These are phyloP conservation scores for Papilio elwesi DNA, from an alignment of 2,888 invertebrate species.

Conservation along the genomic window DNA sequence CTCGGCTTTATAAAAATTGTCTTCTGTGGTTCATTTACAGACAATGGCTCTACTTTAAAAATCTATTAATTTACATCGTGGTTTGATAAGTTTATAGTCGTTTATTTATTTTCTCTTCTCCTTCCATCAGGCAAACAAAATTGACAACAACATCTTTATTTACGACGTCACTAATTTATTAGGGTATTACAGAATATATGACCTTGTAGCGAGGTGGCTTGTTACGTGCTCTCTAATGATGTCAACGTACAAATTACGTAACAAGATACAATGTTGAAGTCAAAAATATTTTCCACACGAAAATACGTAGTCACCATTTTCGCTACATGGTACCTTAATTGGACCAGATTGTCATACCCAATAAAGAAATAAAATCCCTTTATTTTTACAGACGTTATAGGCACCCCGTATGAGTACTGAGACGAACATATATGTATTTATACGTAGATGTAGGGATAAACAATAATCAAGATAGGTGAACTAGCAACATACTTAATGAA, in stretches of 20 bases:
- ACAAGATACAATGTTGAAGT: constrained; percentile 6
- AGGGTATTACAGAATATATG: neutral
- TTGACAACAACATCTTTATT: neutral
- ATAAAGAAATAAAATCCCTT: too few relatives aligned
- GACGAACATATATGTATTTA: neutral
- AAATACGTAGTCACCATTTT: neutral
- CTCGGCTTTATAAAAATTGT: neutral
- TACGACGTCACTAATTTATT: neutral
- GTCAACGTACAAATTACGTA: neutral
- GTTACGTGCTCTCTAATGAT: constrained; percentile 1
- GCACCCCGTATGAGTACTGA: neutral
- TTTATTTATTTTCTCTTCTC: too few relatives aligned
- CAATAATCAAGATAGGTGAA: too few relatives aligned
- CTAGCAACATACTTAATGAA: too few relatives aligned
- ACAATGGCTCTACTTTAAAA: neutral
- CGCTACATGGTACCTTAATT: too few relatives aligned
- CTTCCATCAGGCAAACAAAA: too few relatives aligned
- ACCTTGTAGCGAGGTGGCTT: neutral
- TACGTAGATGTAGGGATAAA: too few relatives aligned
- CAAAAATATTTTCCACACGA: neutral
- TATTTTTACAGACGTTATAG: too few relatives aligned
- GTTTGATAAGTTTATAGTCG: too few relatives aligned
- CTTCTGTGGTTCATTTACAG: neutral
- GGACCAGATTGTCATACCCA: neutral
- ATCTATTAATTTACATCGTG: neutral